Evolutionary conservation across 2,113 vertebrate genomes (phyloP).

Genomic region (Aspiorhynchus laticeps): DNA sequence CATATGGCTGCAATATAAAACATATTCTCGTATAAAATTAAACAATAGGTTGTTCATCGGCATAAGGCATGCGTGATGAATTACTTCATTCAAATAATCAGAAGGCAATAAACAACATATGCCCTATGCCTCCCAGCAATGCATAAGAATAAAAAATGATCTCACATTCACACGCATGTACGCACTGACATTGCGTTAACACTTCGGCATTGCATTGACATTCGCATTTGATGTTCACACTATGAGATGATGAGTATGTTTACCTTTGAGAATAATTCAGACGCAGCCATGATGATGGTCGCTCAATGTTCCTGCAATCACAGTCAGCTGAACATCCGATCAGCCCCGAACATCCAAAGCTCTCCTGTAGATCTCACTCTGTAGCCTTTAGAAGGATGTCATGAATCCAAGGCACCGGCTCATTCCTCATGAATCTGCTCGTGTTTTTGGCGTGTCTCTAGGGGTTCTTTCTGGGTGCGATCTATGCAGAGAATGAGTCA

Average conservation of each 20-base stretch:
- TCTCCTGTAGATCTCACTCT: background rate
- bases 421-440: constrained; percentile 54
- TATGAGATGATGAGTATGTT: constrained; percentile 32
- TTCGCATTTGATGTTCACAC: background rate
- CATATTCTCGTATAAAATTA: background rate
- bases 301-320: constrained; percentile 64
- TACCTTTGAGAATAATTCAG: constrained; percentile 95
- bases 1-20: background rate
- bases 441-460: constrained; percentile 74
- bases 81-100: constrained; percentile 1
- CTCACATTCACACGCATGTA: background rate
- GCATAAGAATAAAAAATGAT: background rate
- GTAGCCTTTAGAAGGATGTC: background rate
- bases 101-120: constrained; percentile 23
- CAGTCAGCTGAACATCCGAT: constrained; percentile 61
- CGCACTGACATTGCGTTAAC: background rate
- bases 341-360: background rate
- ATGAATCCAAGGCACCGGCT: background rate
- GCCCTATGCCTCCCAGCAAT: background rate
- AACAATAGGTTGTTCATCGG: background rate
- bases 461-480: constrained; percentile 84
- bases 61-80: background rate
- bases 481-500: constrained; percentile 71
- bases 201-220: background rate
- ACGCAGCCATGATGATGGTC: constrained; percentile 84